A percentile compares a stretch with the other conserved stretches of the same genome.
phyloP scores from a whole-genome alignment of 2,113 vertebrate species.

The Turnix velox region DNA sequence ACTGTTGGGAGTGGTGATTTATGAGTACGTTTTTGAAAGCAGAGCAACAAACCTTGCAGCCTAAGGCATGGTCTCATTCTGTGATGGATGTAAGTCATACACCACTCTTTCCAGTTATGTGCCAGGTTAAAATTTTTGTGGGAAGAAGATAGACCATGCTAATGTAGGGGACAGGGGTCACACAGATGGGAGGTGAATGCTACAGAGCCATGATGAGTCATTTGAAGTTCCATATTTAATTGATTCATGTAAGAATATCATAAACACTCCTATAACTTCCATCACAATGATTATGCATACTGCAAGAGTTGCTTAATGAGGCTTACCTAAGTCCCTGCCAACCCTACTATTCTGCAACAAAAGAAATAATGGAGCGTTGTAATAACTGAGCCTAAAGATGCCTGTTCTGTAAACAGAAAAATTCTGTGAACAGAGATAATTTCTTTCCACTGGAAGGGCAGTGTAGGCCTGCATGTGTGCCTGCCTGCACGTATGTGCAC shows the following conservation, averaged over 20 bases:
- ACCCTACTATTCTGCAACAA: conserved; percentile 21
- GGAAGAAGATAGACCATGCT: not conserved
- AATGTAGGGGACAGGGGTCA: not conserved
- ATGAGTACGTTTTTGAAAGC: not conserved
- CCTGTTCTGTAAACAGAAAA: conserved; percentile 28
- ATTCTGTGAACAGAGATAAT: not conserved
- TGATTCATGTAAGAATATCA: conserved; percentile 19
- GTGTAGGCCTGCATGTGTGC: not conserved
- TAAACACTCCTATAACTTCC: conserved; percentile 29
- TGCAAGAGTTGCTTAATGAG: conserved; percentile 54
- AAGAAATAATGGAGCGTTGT: conserved; percentile 23
- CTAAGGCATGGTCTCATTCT: not conserved
- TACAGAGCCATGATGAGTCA: conserved; percentile 3
- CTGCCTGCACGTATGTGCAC: not conserved
- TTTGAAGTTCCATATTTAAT: conserved; percentile 3
- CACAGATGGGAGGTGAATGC: not conserved
- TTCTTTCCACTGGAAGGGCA: not conserved
- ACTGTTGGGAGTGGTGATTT: not conserved
- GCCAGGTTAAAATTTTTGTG: not conserved
- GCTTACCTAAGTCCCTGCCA: conserved; percentile 48
- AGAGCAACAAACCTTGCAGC: not conserved
- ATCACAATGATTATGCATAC: conserved; percentile 34
- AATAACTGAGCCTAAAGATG: conserved; percentile 29
- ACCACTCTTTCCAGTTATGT: not conserved
- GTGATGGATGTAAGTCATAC: not conserved